Evolutionary conservation across 2,888 invertebrate species (phyloP), one percentile per base, ranked within the genome.

Genomic region (Andrena chrysosceles): DNA sequence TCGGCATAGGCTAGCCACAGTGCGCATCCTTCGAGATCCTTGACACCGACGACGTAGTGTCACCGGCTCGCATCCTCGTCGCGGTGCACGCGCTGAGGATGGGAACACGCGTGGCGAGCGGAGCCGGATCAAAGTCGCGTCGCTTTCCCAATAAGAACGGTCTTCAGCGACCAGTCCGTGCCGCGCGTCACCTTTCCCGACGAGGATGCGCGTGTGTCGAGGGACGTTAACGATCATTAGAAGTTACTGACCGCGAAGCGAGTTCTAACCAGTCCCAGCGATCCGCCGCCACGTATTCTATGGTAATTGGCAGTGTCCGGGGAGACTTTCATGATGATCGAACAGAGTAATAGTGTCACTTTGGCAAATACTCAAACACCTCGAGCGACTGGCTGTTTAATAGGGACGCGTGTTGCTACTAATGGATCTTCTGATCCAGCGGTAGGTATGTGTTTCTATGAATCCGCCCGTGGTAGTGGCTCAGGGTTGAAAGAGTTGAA

Each of bases 11-110:
- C 89, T 86, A 68, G 71, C 71, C 33, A 75, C 85, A 35, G 8
- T 89, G 88, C 87, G 91, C 91, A 92, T 92, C 91, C 91, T 91
- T 86, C 81, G 71, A 10, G 76, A 87, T 87, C 92, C 92, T 92
- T 92, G 92, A 91, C 91, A 91, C 88, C 90, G 85, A 83, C 85
- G 84, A 85, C 85, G 85, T 85, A 81, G 87, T 89, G 90, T 90
- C 87, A 88, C 72, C 81, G 84, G 42, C 78, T 73, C 74, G 70
- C 59, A 64, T 13, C 20, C 5, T 33, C 59, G 72, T 59, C 52
- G 42, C 6, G 59, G 8, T 33, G 2, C n/a, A 29, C 60, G 20
- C 26, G n/a, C 6, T 42, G 52, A 66, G 80, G 68, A 76, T 42
- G 54, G 60, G 68, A 63, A 64, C 56, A 60, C 73, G 52, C 42